Evolutionary conservation across 2,113 vertebrate genomes (phyloP), one percentile per base, ranked within the genome.

Genomic region (Vulpes vulpes): DNA sequence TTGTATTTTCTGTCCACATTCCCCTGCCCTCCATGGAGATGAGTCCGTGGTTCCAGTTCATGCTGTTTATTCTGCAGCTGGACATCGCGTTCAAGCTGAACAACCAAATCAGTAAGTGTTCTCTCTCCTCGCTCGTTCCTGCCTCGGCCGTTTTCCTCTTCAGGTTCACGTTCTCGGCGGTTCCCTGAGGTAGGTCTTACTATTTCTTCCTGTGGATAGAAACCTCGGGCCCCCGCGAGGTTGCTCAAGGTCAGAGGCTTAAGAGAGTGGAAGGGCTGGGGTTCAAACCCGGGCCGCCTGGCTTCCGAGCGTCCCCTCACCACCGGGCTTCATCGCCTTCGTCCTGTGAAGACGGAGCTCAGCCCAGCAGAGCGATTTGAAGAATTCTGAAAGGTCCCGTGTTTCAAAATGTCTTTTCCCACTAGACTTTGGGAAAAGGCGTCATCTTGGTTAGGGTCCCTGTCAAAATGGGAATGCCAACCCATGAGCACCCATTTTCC

Each of bases 31-130:
- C 94, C 96, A 99, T 99, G 98, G 99, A 99, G 99, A 99, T 99
- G 99, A 99, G 99, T 96, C 98, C 99, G 87, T 99, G 99, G 99
- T 99, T 99, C 99, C 99, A 99, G 97, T 99, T 99, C 96, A 99
- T 99, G 99, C 98, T 99, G 8, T 99, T 99, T 97, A 99, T 99
- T 98, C 98, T 99, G 97, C 99, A 99, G 97, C 99, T 99, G 96
- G 99, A 99, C 98, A 99, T 99, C 0, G 99, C 99, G 0, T 99
- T 99, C 98, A 99, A 99, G 98, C 98, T 99, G 95, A 97, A 99
- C 98, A 99, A 99, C 38, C 99, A 99, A 96, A 99, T 99, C 14
- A 99, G 99, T 99, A 98, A 99, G 99, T 98, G n/a, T 0, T 10
- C 10, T 2, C 15, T 53, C 38, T 43, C 51, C 20, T 17, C 19